Conservation (phyloP, 2,888 invertebrate species). For the Elmis aenea region DNA sequence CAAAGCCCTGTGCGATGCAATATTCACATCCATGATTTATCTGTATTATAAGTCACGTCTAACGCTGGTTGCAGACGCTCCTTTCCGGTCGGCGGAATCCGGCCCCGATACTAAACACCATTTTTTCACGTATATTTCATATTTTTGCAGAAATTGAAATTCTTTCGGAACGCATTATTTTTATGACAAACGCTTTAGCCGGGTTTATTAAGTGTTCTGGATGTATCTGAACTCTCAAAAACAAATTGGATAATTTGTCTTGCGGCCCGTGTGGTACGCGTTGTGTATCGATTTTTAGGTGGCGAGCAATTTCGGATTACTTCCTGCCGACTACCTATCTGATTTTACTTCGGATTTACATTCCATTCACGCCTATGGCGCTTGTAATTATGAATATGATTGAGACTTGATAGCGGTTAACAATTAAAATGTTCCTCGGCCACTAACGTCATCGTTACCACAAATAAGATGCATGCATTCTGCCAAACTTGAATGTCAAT, state of each 20-base stretch:
- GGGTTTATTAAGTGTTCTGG: conserved; percentile 38
- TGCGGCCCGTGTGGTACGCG: conserved; percentile 25
- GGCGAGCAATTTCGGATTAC: conserved; percentile 15
- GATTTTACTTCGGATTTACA: too few species aligned
- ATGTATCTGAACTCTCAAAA: conserved; percentile 37
- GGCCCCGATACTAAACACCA: conserved; percentile 19
- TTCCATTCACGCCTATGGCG: too few species aligned
- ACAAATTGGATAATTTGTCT: conserved; percentile 42
- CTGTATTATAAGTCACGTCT: conserved; percentile 35
- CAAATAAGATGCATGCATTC: too few species aligned
- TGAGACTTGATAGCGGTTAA: too few species aligned
- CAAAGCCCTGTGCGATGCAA: conserved; percentile 23
- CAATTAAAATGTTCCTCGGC: too few species aligned
- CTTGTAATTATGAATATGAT: too few species aligned
- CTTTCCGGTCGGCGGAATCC: conserved; percentile 23
- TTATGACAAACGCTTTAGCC: conserved; percentile 32
- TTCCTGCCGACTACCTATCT: conserved; percentile 14
- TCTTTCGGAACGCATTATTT: conserved; percentile 34
- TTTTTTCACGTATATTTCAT: conserved; percentile 22
- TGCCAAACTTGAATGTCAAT: too few species aligned
- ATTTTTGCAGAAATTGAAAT: conserved; percentile 30
- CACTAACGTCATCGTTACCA: too few species aligned
- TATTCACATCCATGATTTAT: conserved; percentile 35
- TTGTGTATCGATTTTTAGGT: conserved; percentile 17
- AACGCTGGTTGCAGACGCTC: conserved; percentile 27